A percentile compares a stretch with the other conserved stretches of the same genome.
Conservation (phyloP, 1,140 invertebrate genomes). For the Drosophila varians region DNA sequence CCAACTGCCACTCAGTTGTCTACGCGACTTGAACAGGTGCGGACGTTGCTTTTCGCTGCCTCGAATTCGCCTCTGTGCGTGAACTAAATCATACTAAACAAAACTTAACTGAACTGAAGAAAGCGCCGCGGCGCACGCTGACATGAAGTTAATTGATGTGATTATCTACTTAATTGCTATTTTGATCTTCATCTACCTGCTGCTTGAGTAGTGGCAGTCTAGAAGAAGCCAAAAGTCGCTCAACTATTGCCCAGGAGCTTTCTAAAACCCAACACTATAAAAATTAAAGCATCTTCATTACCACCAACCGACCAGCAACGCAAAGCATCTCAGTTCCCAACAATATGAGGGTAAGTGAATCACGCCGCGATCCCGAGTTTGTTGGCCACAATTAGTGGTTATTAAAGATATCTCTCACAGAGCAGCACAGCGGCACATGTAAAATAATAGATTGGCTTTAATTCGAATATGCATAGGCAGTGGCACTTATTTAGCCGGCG, state of each 20-base stretch:
- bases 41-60: conserved; percentile 46
- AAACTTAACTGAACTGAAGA: conserved; percentile 36
- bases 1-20: conserved; percentile 55
- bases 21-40: conserved; percentile 68
- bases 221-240: conserved; percentile 47
- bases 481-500: not conserved
- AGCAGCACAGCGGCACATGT: conserved; percentile 11
- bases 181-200: conserved; percentile 79
- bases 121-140: conserved; percentile 71
- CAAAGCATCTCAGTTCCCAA: conserved; percentile 8
- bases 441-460: conserved; percentile 22
- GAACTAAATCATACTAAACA: not conserved
- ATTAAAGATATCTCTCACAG: conserved; percentile 39
- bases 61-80: conserved; percentile 25
- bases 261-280: conserved; percentile 32
- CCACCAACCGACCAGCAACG: conserved; percentile 16
- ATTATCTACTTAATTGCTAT: conserved; percentile 80
- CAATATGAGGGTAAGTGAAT: conserved; percentile 68
- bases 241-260: conserved; percentile 47
- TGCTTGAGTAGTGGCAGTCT: conserved; percentile 62
- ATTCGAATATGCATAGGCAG: conserved; percentile 55
- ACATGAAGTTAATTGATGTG: conserved; percentile 83
- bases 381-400: conserved; percentile 55
- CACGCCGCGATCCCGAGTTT: conserved; percentile 20
- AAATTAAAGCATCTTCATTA: conserved; percentile 19